Base-by-base conservation (phyloP, 2,888 invertebrate genomes). In the Drosophila anceps region DNA sequence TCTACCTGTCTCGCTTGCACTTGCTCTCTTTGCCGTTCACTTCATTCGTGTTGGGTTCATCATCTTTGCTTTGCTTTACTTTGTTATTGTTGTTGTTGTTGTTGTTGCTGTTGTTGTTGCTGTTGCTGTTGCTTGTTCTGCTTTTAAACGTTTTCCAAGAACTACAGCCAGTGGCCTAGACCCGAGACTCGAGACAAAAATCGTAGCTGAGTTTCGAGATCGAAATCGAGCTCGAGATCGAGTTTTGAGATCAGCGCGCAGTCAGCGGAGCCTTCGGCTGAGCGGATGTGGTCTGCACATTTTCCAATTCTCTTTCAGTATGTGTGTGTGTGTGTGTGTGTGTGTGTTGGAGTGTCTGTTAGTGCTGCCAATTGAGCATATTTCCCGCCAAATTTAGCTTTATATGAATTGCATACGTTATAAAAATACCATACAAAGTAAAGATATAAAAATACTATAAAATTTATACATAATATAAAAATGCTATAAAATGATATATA, bases 111-210 rank as follows among this genome's bases (percentile, higher is more conserved):
- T 31, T 50, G 12, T 51, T 35, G 15, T 29, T 29, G 27, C 41
- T 43, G 43, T 51, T 69, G 53, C 60, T 63, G 61, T 59, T 74
- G 73, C 48, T 64, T 83, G 76, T 76, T 82, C 77, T 75, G 75
- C 68, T 81, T 77, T 74, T 84, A 87, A 86, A 84, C 81, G 86
- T 67, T 86, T 86, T 86, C 86, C 88, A 73, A 82, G 86, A 86
- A 86, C 70, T 74, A 66, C 87, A 74, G 75, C 63, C 77, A 74
- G 59, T 80, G 75, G 77, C 81, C 77, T 64, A 74, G 80, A 79
- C 74, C 61, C 59, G 58, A 76, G 67, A 13, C 13, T 7, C 15
- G 27, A 46, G 46, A 62, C 60, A 35, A 44, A 43, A 51, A 58
- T 59, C 51, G 29, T 69, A 73, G 69, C 64, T 44, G 57, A 20